A percentile compares a stretch with the other conserved stretches of the same genome.
phyloP scores from a whole-genome alignment of 2,113 vertebrate species.

The Rhea americana region DNA sequence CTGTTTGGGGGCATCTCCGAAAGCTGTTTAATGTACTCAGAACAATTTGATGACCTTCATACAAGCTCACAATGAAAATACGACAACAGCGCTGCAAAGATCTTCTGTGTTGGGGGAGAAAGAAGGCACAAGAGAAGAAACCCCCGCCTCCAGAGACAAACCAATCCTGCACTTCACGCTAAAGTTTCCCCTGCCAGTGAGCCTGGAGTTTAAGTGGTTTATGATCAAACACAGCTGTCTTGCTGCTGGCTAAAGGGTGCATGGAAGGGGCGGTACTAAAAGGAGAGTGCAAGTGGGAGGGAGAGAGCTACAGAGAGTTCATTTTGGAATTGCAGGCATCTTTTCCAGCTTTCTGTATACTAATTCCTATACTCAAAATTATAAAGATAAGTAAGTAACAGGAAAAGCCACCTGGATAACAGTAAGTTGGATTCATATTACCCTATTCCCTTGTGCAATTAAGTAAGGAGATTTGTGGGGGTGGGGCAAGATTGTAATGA shows the following conservation, averaged over 20 bases:
- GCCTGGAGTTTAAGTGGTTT: slow-evolving; percentile 77
- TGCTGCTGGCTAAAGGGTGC: slow-evolving; percentile 72
- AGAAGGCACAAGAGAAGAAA: background rate
- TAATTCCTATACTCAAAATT: slow-evolving; percentile 44
- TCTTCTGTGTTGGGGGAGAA: background rate
- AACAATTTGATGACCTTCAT: slow-evolving; percentile 23
- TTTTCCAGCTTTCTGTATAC: slow-evolving; percentile 60
- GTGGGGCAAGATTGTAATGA: background rate
- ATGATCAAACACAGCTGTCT: slow-evolving; percentile 83
- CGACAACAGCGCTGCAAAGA: background rate
- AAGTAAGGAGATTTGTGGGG: background rate
- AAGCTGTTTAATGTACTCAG: background rate
- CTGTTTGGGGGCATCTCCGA: slow-evolving; percentile 44
- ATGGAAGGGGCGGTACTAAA: slow-evolving; percentile 74
- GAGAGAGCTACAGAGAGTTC: slow-evolving; percentile 33
- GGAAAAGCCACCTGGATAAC: slow-evolving; percentile 54
- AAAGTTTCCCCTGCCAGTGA: slow-evolving; percentile 73
- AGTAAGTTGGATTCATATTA: slow-evolving; percentile 29
- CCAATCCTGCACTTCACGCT: slow-evolving; percentile 43
- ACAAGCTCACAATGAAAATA: background rate
- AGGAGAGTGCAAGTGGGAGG: slow-evolving; percentile 18
- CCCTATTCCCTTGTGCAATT: background rate
- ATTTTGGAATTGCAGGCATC: slow-evolving; percentile 62
- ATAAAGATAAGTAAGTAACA: slow-evolving; percentile 41
- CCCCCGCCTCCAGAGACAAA: background rate